Conservation (phyloP, 2,113 vertebrate genomes). For the Chamaetylas fuelleborni region DNA sequence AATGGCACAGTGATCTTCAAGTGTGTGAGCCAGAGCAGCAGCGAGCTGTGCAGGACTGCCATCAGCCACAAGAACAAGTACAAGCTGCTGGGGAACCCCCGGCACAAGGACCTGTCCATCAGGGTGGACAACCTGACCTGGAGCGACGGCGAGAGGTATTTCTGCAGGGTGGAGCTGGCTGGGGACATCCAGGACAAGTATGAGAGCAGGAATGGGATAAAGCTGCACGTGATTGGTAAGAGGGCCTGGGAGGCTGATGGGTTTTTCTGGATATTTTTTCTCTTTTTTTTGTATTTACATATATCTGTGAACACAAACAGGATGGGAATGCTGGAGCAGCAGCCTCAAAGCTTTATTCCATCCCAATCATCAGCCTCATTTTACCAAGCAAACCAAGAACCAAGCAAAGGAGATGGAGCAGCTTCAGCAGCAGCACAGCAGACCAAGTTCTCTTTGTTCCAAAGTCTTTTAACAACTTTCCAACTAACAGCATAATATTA, state of each 20-base stretch:
- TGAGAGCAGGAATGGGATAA: conserved; percentile 87
- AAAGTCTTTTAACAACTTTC: too few species aligned
- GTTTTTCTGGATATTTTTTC: too few species aligned
- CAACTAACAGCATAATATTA: too few species aligned
- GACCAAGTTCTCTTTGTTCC: too few species aligned
- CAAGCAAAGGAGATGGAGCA: too few species aligned
- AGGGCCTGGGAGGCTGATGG: rapidly evolving
- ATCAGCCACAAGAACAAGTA: conserved; percentile 85
- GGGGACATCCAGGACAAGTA: conserved; percentile 81
- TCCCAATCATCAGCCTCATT: too few species aligned
- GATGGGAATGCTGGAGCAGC: too few species aligned
- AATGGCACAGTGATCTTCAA: conserved; percentile 79
- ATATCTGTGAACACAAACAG: too few species aligned
- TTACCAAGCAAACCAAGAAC: too few species aligned
- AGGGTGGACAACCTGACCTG: conserved; percentile 81
- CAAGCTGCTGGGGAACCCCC: conserved; percentile 87
- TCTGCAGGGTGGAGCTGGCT: conserved; percentile 86
- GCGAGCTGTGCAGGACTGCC: conserved; percentile 78
- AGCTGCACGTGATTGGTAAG: conserved; percentile 86
- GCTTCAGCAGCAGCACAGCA: too few species aligned
- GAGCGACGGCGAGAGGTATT: conserved; percentile 86
- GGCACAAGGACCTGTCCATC: conserved; percentile 90
- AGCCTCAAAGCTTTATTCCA: too few species aligned
- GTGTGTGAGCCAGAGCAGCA: conserved; percentile 76
- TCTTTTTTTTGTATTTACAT: too few species aligned